phyloP scores from a whole-genome alignment of 2,888 invertebrate species.

The Notodonta ziczac region DNA sequence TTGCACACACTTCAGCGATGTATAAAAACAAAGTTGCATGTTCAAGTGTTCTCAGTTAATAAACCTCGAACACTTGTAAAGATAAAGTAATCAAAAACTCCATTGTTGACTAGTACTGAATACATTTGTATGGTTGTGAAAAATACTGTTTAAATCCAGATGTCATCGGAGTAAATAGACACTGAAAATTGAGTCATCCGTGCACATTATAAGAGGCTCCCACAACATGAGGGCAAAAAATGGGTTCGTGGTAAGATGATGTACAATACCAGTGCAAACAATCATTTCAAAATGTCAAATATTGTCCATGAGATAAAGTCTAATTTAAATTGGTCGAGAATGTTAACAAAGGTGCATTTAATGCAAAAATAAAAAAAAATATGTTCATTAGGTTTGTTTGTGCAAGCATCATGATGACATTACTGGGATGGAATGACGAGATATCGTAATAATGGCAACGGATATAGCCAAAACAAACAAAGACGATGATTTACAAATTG shows the following conservation, averaged over 20 bases:
- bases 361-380: conserved; percentile 5
- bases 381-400: neutral
- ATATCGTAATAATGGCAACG: conserved; percentile 6
- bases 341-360: conserved; percentile 18
- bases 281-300: conserved; percentile 12
- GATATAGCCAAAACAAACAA: conserved; percentile 17
- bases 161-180: conserved; percentile 1
- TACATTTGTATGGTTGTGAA: neutral
- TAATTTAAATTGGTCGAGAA: conserved; percentile 10
- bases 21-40: conserved; percentile 10
- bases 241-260: conserved; percentile 5
- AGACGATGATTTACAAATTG: conserved; percentile 2
- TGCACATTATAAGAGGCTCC: conserved; percentile 4
- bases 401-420: conserved; percentile 7
- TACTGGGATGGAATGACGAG: conserved; percentile 17
- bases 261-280: neutral
- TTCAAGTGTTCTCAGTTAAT: neutral
- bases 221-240: conserved; percentile 6
- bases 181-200: conserved; percentile 14
- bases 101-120: neutral
- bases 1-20: conserved; percentile 34
- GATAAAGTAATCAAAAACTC: neutral
- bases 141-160: conserved; percentile 3
- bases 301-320: conserved; percentile 15
- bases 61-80: neutral